Conservation (phyloP, 2,888 invertebrate species). For the Drosophila lutescens region DNA sequence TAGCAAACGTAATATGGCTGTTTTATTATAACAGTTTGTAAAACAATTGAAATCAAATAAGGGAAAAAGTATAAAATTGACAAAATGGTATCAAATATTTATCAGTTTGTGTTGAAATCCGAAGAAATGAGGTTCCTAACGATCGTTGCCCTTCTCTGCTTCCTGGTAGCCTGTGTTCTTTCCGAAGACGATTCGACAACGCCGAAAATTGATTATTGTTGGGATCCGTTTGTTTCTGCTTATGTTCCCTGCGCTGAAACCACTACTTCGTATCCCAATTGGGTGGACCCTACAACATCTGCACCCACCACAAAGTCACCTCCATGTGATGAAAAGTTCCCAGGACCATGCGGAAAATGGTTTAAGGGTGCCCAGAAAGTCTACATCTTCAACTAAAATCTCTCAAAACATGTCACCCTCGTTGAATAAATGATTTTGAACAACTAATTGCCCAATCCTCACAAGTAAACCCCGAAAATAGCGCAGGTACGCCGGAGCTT, state of each 20-base stretch:
- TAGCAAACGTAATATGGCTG: background rate
- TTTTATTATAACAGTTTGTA: background rate
- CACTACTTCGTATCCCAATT: background rate
- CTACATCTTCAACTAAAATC: conserved; percentile 21
- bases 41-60: background rate
- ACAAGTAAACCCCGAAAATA: conserved; percentile 10
- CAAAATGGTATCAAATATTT: background rate
- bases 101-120: conserved; percentile 4
- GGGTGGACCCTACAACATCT: background rate
- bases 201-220: background rate
- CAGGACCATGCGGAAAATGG: background rate
- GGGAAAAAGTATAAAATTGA: background rate
- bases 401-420: background rate
- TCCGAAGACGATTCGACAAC: background rate
- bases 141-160: background rate
- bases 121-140: conserved; percentile 9
- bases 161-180: background rate
- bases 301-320: background rate
- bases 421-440: conserved; percentile 13
- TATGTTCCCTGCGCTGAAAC: background rate
- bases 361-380: conserved; percentile 6
- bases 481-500: conserved; percentile 30
- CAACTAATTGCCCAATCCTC: background rate
- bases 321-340: conserved; percentile 2
- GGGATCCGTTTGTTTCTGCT: background rate